These are phyloP conservation scores for Scolopax mira DNA, from an alignment of 2,113 vertebrate genomes.

Conservation along the genomic window DNA sequence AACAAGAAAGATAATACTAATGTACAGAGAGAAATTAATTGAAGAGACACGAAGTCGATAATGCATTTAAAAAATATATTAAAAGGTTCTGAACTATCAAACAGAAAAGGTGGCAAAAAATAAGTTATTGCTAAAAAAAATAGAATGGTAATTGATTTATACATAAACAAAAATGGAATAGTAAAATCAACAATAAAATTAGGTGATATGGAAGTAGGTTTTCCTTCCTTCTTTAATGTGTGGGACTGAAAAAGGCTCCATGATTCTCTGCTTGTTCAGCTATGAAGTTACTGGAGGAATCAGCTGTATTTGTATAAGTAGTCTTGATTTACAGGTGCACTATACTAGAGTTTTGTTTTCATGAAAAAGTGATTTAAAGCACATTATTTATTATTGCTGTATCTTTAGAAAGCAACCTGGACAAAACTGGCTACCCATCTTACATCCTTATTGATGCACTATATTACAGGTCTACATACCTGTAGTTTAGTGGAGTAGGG, in stretches of 20 bases:
- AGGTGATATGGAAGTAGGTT: neutral
- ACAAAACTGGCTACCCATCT: neutral
- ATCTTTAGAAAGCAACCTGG: neutral
- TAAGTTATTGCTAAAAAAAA: neutral
- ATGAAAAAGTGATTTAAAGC: neutral
- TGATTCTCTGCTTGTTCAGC: neutral
- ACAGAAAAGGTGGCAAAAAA: neutral
- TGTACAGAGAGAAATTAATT: neutral
- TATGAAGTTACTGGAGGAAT: neutral
- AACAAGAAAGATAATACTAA: neutral
- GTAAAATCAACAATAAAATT: neutral
- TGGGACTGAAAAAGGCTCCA: neutral
- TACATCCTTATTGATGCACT: neutral
- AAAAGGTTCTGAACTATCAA: neutral
- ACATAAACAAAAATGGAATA: neutral
- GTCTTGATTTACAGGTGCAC: neutral
- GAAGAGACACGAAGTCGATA: neutral
- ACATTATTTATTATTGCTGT: neutral
- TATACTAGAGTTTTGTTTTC: neutral
- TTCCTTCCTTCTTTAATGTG: neutral
- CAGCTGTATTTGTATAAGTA: neutral
- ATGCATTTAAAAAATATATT: neutral
- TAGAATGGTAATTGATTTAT: neutral
- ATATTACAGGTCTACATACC: neutral
- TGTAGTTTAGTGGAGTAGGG: neutral